Conservation (phyloP, 1,140 invertebrate species). For the Macrocentrus cingulum region DNA sequence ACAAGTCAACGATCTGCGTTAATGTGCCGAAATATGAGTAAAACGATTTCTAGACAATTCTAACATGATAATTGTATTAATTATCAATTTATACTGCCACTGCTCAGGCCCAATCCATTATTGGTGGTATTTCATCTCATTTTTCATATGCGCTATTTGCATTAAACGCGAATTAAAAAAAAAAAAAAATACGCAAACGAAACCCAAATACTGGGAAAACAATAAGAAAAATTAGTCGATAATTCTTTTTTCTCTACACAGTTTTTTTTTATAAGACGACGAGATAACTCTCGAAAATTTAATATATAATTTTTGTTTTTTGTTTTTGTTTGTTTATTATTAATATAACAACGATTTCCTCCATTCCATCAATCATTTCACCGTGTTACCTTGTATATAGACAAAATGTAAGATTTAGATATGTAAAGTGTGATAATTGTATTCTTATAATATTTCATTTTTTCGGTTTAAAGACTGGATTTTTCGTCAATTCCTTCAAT, state of each 20-base stretch:
- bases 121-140: constrained; percentile 25
- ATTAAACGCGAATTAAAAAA: constrained; percentile 23
- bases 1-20: neutral
- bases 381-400: constrained; percentile 45
- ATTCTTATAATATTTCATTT: constrained; percentile 22
- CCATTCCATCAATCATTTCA: constrained; percentile 43
- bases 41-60: neutral
- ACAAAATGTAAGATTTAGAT: constrained; percentile 43
- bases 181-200: constrained; percentile 20
- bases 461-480: constrained; percentile 19
- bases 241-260: too few relatives aligned
- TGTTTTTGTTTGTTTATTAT: too few relatives aligned
- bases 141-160: too few relatives aligned
- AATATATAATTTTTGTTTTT: too few relatives aligned
- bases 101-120: constrained; percentile 8
- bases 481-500: constrained; percentile 33
- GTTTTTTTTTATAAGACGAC: too few relatives aligned
- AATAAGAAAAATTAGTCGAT: too few relatives aligned
- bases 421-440: constrained; percentile 53
- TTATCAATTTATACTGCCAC: constrained; percentile 4
- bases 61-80: neutral
- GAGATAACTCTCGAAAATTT: too few relatives aligned
- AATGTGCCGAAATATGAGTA: neutral
- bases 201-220: constrained; percentile 11
- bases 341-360: constrained; percentile 1